A percentile compares a stretch with the other conserved stretches of the same genome.
Conservation (phyloP, 2,113 vertebrate species). For the Dryoscopus gambensis region DNA sequence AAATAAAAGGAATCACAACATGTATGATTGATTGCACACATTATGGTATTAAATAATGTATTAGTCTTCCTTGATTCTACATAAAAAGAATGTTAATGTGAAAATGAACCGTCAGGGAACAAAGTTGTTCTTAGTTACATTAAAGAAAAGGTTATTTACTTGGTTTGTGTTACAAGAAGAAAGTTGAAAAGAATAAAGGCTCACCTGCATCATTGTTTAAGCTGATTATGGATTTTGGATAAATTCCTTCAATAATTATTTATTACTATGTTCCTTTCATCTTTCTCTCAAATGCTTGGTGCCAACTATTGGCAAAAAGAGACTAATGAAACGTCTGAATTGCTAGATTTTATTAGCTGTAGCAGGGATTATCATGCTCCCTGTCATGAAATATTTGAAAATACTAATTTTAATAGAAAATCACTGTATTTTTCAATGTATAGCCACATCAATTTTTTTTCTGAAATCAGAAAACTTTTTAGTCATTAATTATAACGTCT, state of each 20-base stretch:
- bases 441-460: not conserved
- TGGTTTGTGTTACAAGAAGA: not conserved
- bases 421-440: not conserved
- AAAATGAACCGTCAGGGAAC: not conserved
- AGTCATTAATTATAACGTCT: not conserved
- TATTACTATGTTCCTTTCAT: not conserved
- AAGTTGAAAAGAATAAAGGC: not conserved
- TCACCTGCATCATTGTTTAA: not conserved
- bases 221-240: not conserved
- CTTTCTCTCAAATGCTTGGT: not conserved
- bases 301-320: not conserved
- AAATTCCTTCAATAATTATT: not conserved
- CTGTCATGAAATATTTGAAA: not conserved
- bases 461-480: not conserved
- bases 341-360: not conserved
- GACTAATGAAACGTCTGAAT: not conserved
- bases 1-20: not conserved
- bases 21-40: not conserved
- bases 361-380: not conserved
- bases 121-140: not conserved
- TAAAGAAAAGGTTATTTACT: not conserved
- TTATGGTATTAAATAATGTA: not conserved
- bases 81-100: not conserved
- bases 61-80: not conserved
- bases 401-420: not conserved